Base-by-base conservation (phyloP, 2,888 invertebrate genomes). In the Dasypogon diadema region DNA sequence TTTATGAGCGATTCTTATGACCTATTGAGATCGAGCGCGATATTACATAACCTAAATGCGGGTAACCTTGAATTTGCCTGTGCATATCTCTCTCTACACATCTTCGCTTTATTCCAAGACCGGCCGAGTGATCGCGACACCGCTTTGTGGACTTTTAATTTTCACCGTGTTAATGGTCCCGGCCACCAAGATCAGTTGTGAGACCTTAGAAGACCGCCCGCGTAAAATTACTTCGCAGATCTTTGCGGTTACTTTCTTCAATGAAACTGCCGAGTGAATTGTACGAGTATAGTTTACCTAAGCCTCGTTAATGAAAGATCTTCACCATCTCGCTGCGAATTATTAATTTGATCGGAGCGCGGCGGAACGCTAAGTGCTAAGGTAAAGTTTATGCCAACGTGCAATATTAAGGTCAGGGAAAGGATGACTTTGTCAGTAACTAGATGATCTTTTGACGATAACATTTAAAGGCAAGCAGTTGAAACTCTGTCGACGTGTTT, bases 21-120 rank as follows among this genome's bases (percentile, higher is more conserved):
- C 54, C 73, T 56, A 65, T 75, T 65, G 75, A 75, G 75, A 75
- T 75, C 65, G 37, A 65, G 12, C 46, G 54, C 54, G 75, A 55
- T 65, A 65, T 75, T 75, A 75, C 65, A 75, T 75, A 75, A 75
- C 75, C 75, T 75, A 75, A 75, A 75, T 75, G 75, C 65, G 75
- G 65, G 55, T 75, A 75, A 75, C 75, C 75, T 75, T 75, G 73
- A 73, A 56, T 73, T 73, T 46, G 37, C 58, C 42, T 73, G 73
- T 51, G 18, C 21, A 65, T 65, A 65, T 65, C 65, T 73, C 73
- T 58, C 42, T 73, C 42, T 73, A 73, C 56, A 73, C 73, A 73
- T 73, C 73, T 73, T 73, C 58, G 56, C 26, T 34, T 22, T 16
- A 48, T 26, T n/a, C n/a, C 21, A 51, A 54, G 70, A 70, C 70